Evolutionary conservation across 2,797 vertebrate genomes (phyloP).

Genomic region (Lophius americanus): DNA sequence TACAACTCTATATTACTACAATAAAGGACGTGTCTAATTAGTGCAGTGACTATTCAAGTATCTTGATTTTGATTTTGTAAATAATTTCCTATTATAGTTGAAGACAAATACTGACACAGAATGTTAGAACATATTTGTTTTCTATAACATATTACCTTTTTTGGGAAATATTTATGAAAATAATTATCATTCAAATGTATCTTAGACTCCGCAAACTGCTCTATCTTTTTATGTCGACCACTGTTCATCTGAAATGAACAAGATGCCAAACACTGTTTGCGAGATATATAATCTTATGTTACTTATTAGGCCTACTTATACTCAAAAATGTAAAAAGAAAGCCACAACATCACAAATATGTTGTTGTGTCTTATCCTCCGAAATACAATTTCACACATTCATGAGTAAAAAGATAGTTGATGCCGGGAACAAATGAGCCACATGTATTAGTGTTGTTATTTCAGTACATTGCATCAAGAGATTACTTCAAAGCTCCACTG

Average conservation of each 20-base stretch:
- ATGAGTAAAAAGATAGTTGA: constrained; percentile 22
- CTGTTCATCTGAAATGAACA: constrained; percentile 15
- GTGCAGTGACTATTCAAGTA: constrained; percentile 18
- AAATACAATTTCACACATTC: constrained; percentile 14
- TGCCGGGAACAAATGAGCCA: constrained; percentile 40
- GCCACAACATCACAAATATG: constrained; percentile 37
- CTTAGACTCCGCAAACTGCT: constrained; percentile 17
- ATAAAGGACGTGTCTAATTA: constrained; percentile 25
- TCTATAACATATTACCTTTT: constrained; percentile 9
- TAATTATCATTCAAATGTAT: constrained; percentile 16
- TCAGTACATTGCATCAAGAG: constrained; percentile 28
- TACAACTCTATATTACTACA: constrained; percentile 20
- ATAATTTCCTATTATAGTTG: neutral
- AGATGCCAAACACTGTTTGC: constrained; percentile 15
- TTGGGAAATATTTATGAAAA: constrained; percentile 22
- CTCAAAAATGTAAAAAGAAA: constrained; percentile 37
- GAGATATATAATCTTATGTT: constrained; percentile 18
- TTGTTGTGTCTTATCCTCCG: constrained; percentile 32
- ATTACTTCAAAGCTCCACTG: constrained; percentile 36
- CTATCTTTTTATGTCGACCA: constrained; percentile 9
- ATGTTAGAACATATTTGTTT: constrained; percentile 18
- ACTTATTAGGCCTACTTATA: constrained; percentile 25
- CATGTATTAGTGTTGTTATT: constrained; percentile 32
- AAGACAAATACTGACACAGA: constrained; percentile 33
- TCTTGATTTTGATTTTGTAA: constrained; percentile 19